These are phyloP conservation scores for Ailuropoda melanoleuca DNA, from an alignment of 2,113 vertebrate species.

Conservation along the genomic window DNA sequence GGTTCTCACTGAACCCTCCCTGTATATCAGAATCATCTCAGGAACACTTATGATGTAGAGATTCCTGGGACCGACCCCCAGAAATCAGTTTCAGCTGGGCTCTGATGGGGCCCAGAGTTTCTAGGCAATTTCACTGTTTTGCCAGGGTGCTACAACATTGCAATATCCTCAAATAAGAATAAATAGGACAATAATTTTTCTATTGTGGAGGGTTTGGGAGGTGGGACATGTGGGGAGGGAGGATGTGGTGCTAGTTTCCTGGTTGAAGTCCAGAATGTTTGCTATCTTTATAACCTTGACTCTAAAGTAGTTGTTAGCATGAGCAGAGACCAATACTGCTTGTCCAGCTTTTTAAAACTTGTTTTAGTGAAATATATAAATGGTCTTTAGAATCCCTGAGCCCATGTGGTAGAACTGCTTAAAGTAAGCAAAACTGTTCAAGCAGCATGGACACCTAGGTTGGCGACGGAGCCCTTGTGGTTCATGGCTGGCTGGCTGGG, in stretches of 20 bases:
- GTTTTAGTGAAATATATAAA: constrained; percentile 7
- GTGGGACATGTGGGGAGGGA: not conserved
- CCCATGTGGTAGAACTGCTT: not conserved
- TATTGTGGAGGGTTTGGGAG: not conserved
- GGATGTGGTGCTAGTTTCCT: not conserved
- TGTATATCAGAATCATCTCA: not conserved
- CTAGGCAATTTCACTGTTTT: not conserved
- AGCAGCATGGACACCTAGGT: not conserved
- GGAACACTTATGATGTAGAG: not conserved
- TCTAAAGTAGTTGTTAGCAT: not conserved
- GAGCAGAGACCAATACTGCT: not conserved
- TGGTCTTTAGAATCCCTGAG: constrained; percentile 12
- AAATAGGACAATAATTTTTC: not conserved
- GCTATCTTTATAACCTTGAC: not conserved
- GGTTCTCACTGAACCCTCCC: not conserved
- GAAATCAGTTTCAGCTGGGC: not conserved
- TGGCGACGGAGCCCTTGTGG: not conserved
- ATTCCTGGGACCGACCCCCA: not conserved
- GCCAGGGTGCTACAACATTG: not conserved
- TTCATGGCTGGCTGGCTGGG: constrained; percentile 20
- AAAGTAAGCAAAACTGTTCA: constrained; percentile 29
- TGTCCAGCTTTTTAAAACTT: not conserved
- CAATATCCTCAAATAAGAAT: not conserved
- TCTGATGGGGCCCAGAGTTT: not conserved
- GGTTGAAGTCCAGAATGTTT: not conserved